Percentiles rank a stretch among this genome's conserved stretches.
These are phyloP conservation scores for Drosophila eugracilis DNA, from an alignment of 1,140 invertebrate genomes.

Conservation along the genomic window DNA sequence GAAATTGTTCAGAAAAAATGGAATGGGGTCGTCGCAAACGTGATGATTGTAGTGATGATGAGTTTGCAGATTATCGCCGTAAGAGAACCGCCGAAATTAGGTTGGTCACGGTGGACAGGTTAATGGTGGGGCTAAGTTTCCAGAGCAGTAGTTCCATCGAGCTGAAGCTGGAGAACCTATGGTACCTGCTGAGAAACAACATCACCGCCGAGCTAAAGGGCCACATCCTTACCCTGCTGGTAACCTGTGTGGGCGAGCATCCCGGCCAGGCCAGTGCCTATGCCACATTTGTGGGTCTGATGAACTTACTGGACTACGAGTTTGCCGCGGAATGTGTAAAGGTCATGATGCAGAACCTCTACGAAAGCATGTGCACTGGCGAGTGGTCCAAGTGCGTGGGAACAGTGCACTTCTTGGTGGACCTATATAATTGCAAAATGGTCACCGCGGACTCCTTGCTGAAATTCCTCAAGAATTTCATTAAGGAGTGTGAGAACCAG, in stretches of 20 bases:
- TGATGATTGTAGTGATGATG: background rate
- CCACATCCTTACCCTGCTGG: constrained; percentile 95
- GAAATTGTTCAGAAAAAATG: too few species aligned
- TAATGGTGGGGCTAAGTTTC: constrained; percentile 31
- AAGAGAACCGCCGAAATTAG: background rate
- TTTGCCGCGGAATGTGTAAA: constrained; percentile 99
- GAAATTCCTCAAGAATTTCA: constrained; percentile 94
- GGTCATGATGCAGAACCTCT: constrained; percentile 93
- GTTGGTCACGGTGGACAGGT: background rate
- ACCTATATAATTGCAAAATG: constrained; percentile 98
- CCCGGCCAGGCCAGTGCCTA: constrained; percentile 99
- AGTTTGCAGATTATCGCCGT: background rate
- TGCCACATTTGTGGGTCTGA: constrained; percentile 96
- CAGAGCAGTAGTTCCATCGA: constrained; percentile 9
- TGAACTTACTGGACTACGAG: constrained; percentile 98
- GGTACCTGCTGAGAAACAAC: constrained; percentile 2
- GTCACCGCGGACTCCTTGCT: constrained; percentile 95
- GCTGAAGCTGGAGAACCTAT: constrained; percentile 36
- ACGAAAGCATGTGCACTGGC: constrained; percentile 93
- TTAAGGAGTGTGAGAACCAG: constrained; percentile 94
- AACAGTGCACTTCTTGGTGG: constrained; percentile 94
- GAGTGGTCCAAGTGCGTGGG: constrained; percentile 95
- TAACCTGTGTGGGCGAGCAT: constrained; percentile 95
- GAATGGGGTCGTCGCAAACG: background rate
- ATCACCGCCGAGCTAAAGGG: constrained; percentile 2